These are phyloP conservation scores for Calameuta pallipes DNA, from an alignment of 2,888 invertebrate species.

Conservation along the genomic window DNA sequence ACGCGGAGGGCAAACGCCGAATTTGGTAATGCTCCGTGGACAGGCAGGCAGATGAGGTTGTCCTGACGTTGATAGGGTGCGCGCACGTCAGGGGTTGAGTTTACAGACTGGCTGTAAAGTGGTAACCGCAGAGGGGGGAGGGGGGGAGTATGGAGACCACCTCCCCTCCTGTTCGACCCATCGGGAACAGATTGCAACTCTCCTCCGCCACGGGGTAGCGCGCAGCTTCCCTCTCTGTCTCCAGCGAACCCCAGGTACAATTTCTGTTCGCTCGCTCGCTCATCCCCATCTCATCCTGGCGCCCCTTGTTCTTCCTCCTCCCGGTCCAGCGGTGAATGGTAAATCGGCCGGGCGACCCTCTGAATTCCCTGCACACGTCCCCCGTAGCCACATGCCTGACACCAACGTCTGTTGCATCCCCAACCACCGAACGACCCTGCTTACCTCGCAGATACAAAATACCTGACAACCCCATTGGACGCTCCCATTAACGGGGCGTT, in stretches of 20 bases:
- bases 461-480: conserved; percentile 54
- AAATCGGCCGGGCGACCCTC: too few species aligned
- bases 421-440: conserved; percentile 42
- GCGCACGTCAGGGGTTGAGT: conserved; percentile 27
- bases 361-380: conserved; percentile 12
- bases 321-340: too few species aligned
- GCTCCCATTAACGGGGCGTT: conserved; percentile 58
- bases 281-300: conserved; percentile 21
- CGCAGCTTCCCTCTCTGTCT: too few species aligned
- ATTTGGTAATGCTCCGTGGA: conserved; percentile 58
- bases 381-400: conserved; percentile 40
- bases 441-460: conserved; percentile 55
- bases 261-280: conserved; percentile 18
- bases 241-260: too few species aligned
- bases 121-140: conserved; percentile 54
- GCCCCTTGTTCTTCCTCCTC: conserved; percentile 10
- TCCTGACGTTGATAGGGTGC: conserved; percentile 59
- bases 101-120: conserved; percentile 55
- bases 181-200: conserved; percentile 60
- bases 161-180: conserved; percentile 24
- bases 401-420: conserved; percentile 50
- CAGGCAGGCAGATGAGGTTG: conserved; percentile 58
- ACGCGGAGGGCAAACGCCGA: conserved; percentile 55
- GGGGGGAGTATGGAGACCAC: conserved; percentile 22
- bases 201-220: conserved; percentile 23